Evolutionary conservation across 2,797 vertebrate species (phyloP).

Genomic region (Neostethus bicornis): DNA sequence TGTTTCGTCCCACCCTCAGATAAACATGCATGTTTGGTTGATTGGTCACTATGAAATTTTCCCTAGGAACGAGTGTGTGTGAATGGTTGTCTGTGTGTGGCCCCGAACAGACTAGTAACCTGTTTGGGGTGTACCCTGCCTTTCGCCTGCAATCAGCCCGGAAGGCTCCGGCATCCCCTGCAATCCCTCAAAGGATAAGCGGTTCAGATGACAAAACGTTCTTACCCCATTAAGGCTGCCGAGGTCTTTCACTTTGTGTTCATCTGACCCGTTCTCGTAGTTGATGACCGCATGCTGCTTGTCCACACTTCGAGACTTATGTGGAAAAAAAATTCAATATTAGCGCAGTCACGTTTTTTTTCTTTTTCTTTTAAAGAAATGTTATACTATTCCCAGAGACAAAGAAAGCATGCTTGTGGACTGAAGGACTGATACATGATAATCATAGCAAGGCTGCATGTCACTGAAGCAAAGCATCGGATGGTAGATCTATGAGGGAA

Average conservation of each 20-base stretch:
- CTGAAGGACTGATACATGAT: slow-evolving; percentile 5
- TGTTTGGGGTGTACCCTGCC: no score
- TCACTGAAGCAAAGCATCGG: not conserved
- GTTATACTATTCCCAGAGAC: not conserved
- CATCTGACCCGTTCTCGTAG: slow-evolving; percentile 89
- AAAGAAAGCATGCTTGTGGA: not conserved
- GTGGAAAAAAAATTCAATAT: slow-evolving; percentile 28
- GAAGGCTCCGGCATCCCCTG: no score
- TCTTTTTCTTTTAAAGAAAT: not conserved
- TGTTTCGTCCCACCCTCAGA: no score
- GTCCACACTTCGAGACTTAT: slow-evolving; percentile 90
- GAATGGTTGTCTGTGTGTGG: no score
- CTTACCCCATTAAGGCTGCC: slow-evolving; percentile 98
- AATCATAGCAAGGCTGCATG: slow-evolving; percentile 13
- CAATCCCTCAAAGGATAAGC: no score
- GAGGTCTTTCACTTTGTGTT: slow-evolving; percentile 97
- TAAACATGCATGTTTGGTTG: no score
- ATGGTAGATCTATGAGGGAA: slow-evolving; percentile 5
- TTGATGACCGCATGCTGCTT: slow-evolving; percentile 99
- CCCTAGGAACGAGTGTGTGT: no score
- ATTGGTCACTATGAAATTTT: no score
- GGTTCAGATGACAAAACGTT: no score
- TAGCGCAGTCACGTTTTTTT: not conserved
- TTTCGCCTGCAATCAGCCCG: no score
- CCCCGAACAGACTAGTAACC: no score